Percentiles rank a stretch among this genome's conserved stretches.
Conservation (phyloP, 2,113 vertebrate species). For the Epinephelus fuscoguttatus region DNA sequence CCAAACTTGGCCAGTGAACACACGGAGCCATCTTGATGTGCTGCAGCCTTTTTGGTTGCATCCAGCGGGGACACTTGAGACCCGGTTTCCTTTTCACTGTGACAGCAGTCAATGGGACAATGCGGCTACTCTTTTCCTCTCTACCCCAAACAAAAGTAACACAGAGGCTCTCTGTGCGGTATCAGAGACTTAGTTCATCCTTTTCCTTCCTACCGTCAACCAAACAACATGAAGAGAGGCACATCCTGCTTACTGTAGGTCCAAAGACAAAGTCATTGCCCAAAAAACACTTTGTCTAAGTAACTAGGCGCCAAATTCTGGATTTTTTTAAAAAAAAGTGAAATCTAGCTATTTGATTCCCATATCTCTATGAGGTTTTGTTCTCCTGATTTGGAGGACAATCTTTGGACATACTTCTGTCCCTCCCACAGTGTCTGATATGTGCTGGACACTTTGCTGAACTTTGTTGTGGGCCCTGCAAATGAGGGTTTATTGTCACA, state of each 20-base stretch:
- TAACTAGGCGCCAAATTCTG: not conserved
- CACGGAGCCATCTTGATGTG: constrained; percentile 63
- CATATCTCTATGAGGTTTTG: not conserved
- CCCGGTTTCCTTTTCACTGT: constrained; percentile 67
- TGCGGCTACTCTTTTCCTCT: constrained; percentile 69
- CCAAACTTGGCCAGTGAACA: constrained; percentile 52
- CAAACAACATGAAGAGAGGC: constrained; percentile 26
- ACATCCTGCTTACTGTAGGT: not conserved
- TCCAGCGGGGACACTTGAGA: constrained; percentile 75
- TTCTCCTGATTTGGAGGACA: constrained; percentile 9
- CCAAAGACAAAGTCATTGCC: not conserved
- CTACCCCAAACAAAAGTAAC: constrained; percentile 55
- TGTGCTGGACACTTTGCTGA: constrained; percentile 6
- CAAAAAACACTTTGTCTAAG: not conserved
- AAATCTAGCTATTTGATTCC: not conserved
- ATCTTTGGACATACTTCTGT: constrained; percentile 8
- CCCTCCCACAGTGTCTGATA: constrained; percentile 6
- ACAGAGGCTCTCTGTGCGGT: constrained; percentile 68
- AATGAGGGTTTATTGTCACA: constrained; percentile 40
- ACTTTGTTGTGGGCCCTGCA: constrained; percentile 41
- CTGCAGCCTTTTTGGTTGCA: constrained; percentile 56
- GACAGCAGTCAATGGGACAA: constrained; percentile 70
- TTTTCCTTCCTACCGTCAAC: constrained; percentile 61
- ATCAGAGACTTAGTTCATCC: constrained; percentile 59
- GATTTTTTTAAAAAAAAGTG: not conserved